phyloP scores from a whole-genome alignment of 2,797 vertebrate genomes.

The Chanos chanos region DNA sequence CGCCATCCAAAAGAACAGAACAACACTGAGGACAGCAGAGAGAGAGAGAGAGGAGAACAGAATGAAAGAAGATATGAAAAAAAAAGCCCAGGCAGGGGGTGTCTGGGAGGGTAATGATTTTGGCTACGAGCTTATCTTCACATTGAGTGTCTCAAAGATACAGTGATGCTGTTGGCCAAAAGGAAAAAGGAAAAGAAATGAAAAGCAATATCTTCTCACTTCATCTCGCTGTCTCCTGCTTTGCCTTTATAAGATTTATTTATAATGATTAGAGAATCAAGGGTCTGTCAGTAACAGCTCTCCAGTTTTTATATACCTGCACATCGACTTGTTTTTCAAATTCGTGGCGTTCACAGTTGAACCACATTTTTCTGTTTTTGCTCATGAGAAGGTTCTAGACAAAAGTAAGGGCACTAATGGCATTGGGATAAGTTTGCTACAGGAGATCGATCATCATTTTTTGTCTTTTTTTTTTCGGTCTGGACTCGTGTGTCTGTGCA shows the following conservation, averaged over 20 bases:
- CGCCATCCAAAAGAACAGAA: conserved; percentile 39
- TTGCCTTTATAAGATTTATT: conserved; percentile 9
- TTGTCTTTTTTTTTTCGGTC: conserved; percentile 36
- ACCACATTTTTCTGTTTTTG: neutral
- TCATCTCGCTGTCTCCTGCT: conserved; percentile 6
- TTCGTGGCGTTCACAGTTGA: neutral
- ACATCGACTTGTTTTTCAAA: conserved; percentile 32
- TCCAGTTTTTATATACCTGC: neutral
- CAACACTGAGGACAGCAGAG: conserved; percentile 11
- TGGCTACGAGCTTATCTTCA: conserved; percentile 45
- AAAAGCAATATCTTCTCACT: neutral
- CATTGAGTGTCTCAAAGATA: conserved; percentile 11
- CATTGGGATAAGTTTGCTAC: conserved; percentile 45
- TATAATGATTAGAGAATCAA: neutral
- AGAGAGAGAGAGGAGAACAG: conserved; percentile 22
- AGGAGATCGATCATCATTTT: conserved; percentile 52
- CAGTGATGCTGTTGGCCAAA: neutral
- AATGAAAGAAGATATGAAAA: conserved; percentile 39
- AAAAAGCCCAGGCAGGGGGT: conserved; percentile 47
- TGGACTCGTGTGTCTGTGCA: conserved; percentile 29
- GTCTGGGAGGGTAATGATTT: conserved; percentile 56
- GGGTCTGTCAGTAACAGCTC: conserved; percentile 2
- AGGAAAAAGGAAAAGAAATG: too few relatives aligned
- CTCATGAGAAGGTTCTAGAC: conserved; percentile 38
- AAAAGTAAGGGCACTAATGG: conserved; percentile 51